These are phyloP conservation scores for Clostera curtula DNA, from an alignment of 2,888 invertebrate species.

Conservation along the genomic window DNA sequence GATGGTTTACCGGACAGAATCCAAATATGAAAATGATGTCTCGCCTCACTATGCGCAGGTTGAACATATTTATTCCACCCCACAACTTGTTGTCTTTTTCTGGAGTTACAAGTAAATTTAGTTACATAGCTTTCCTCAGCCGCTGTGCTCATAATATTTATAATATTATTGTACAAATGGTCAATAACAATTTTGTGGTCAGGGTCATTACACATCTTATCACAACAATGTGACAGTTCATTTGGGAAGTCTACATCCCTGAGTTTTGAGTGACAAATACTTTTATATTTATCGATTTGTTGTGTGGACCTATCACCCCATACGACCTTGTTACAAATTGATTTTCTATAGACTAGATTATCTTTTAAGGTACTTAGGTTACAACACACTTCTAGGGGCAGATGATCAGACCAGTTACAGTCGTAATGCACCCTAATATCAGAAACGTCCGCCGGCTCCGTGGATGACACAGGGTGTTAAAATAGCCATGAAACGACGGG, in stretches of 20 bases:
- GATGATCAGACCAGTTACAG: background rate
- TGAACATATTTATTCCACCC: too few relatives aligned
- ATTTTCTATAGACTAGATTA: background rate
- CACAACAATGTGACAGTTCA: background rate
- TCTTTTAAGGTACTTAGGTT: background rate
- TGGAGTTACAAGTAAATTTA: too few relatives aligned
- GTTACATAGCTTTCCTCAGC: background rate
- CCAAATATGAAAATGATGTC: too few relatives aligned
- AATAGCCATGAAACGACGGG: too few relatives aligned
- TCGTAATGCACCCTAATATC: background rate
- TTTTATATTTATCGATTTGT: slow-evolving; percentile 2
- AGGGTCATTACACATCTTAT: background rate
- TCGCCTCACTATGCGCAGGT: too few relatives aligned
- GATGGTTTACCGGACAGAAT: too few relatives aligned
- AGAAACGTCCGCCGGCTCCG: too few relatives aligned
- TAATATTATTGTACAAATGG: background rate
- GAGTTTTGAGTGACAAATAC: slow-evolving; percentile 1
- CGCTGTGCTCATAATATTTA: background rate
- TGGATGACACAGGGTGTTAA: too few relatives aligned
- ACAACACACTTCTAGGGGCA: background rate
- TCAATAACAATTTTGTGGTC: background rate
- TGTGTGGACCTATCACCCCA: background rate
- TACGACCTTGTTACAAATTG: background rate
- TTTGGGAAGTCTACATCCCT: slow-evolving; percentile 3
- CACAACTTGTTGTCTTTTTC: too few relatives aligned